phyloP scores from a whole-genome alignment of 2,113 vertebrate species.

The Jaculus jaculus region DNA sequence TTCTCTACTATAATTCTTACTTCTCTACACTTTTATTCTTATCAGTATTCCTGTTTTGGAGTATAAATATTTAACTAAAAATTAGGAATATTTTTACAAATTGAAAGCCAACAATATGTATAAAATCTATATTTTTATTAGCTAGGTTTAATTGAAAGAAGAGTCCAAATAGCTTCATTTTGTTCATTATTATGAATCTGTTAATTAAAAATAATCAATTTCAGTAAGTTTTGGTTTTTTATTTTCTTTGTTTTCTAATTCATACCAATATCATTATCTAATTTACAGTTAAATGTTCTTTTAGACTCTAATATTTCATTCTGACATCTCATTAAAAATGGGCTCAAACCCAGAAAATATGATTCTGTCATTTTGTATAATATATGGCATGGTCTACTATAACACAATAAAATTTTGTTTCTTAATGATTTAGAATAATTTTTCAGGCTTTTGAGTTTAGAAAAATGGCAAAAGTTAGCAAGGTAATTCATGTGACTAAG shows the following conservation, averaged over 20 bases:
- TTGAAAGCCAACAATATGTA: slow-evolving; percentile 20
- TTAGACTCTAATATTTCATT: slow-evolving; percentile 82
- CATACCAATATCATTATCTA: slow-evolving; percentile 65
- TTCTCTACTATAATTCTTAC: slow-evolving; percentile 24
- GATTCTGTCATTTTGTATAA: slow-evolving; percentile 75
- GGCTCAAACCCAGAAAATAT: slow-evolving; percentile 82
- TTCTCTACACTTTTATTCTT: slow-evolving; percentile 2
- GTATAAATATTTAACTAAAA: slow-evolving; percentile 49
- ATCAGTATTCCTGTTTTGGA: slow-evolving; percentile 40
- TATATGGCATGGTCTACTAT: slow-evolving; percentile 67
- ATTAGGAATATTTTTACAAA: slow-evolving; percentile 40
- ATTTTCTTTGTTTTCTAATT: slow-evolving; percentile 57
- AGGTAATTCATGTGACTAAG: slow-evolving; percentile 82
- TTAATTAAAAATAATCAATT: slow-evolving; percentile 72
- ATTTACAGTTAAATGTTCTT: slow-evolving; percentile 79
- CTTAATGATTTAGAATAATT: slow-evolving; percentile 83
- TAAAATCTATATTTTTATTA: slow-evolving; percentile 45
- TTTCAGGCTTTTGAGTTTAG: slow-evolving; percentile 77
- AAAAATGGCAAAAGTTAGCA: slow-evolving; percentile 75
- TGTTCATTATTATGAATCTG: slow-evolving; percentile 46
- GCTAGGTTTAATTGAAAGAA: slow-evolving; percentile 41
- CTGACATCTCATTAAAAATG: slow-evolving; percentile 84
- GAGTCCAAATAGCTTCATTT: slow-evolving; percentile 39
- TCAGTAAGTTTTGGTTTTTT: slow-evolving; percentile 40
- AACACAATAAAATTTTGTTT: slow-evolving; percentile 76